Conservation (phyloP, 2,113 vertebrate species). For the Ivindomyrus marchei region DNA sequence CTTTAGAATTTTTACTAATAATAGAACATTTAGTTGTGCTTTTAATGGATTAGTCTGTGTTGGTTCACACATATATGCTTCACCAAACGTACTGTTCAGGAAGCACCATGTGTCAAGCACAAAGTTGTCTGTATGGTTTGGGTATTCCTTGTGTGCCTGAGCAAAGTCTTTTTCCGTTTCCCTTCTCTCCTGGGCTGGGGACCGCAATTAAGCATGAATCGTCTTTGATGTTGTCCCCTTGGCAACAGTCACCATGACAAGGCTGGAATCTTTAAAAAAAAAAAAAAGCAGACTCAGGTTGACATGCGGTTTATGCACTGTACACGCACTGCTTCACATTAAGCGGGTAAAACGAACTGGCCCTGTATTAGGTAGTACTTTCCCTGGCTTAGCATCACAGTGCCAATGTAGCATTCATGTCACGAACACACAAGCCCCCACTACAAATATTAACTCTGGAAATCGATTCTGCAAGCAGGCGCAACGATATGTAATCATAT, state of each 20-base stretch:
- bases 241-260: conserved; percentile 76
- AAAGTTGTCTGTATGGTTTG: background rate
- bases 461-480: background rate
- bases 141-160: conserved; percentile 19
- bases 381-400: background rate
- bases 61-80: background rate
- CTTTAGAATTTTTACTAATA: background rate
- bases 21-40: background rate
- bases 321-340: conserved; percentile 18
- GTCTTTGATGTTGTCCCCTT: conserved; percentile 74
- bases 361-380: background rate
- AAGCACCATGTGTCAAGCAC: background rate
- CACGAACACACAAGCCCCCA: background rate
- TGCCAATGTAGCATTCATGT: background rate
- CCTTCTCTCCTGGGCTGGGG: conserved; percentile 53
- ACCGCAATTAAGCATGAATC: conserved; percentile 73
- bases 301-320: conserved; percentile 23
- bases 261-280: conserved; percentile 51
- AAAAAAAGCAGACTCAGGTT: conserved; percentile 28
- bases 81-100: background rate
- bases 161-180: background rate
- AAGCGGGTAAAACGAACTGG: background rate
- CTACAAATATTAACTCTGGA: conserved; percentile 5
- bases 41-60: background rate
- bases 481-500: background rate